A percentile compares a stretch with the other conserved stretches of the same genome.
These are phyloP conservation scores for Heliconius hewitsoni DNA, from an alignment of 1,140 invertebrate species.

Conservation along the genomic window DNA sequence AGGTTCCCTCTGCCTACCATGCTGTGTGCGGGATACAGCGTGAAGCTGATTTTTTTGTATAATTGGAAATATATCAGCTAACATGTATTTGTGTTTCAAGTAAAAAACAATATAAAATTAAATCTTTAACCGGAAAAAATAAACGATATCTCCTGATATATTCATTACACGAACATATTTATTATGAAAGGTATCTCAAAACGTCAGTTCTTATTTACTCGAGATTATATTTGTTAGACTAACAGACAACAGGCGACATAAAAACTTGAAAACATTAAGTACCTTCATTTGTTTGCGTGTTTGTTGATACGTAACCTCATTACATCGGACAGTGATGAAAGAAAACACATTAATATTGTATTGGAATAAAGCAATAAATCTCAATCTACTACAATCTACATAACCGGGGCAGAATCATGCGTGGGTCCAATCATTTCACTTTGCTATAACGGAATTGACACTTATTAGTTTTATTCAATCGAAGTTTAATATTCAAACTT, in stretches of 20 bases:
- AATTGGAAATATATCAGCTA: too few relatives aligned
- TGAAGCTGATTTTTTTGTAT: too few relatives aligned
- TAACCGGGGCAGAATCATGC: too few relatives aligned
- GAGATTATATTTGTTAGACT: background rate
- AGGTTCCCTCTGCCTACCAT: too few relatives aligned
- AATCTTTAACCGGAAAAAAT: background rate
- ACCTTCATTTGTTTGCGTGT: background rate
- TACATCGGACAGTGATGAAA: background rate
- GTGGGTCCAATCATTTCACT: too few relatives aligned
- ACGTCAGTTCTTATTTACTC: background rate
- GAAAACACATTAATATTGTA: background rate
- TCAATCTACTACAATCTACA: too few relatives aligned
- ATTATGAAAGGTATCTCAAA: background rate
- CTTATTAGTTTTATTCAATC: too few relatives aligned
- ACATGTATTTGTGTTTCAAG: background rate
- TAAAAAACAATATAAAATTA: background rate
- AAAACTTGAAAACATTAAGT: background rate
- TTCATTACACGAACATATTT: background rate
- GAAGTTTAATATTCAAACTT: too few relatives aligned
- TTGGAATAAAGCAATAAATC: too few relatives aligned
- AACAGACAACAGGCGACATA: background rate
- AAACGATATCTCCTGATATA: background rate
- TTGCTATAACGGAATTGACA: too few relatives aligned
- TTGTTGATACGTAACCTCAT: background rate
- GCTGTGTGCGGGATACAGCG: too few relatives aligned